Evolutionary conservation across 1,140 invertebrate species (phyloP).

Genomic region (Panagrolaimus sp.): DNA sequence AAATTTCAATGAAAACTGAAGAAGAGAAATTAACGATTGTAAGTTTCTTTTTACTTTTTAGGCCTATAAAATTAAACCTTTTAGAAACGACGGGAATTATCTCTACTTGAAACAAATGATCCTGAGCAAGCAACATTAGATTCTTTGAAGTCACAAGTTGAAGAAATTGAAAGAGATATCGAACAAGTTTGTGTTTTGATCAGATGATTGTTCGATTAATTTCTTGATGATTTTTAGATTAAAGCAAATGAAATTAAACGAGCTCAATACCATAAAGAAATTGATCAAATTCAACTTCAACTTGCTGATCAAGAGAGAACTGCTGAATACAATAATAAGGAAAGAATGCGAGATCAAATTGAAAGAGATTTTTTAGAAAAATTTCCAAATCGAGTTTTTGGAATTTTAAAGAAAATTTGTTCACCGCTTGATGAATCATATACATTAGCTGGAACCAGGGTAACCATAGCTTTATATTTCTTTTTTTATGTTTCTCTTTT

Average conservation of each 20-base stretch:
- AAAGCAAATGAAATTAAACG: background rate
- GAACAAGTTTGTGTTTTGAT: background rate
- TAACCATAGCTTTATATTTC: background rate
- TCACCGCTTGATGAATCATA: background rate
- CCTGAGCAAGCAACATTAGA: background rate
- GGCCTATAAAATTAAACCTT: background rate
- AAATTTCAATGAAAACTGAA: too few relatives aligned
- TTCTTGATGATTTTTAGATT: background rate
- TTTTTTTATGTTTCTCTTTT: conserved; percentile 3
- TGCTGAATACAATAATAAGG: background rate
- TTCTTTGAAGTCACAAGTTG: background rate
- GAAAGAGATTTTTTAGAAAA: background rate
- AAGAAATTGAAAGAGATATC: background rate
- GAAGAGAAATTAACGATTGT: too few relatives aligned
- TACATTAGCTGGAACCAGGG: background rate
- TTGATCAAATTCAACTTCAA: background rate
- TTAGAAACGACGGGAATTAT: background rate
- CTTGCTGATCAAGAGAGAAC: background rate
- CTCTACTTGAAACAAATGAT: background rate
- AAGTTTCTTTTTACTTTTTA: too few relatives aligned
- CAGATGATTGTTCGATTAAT: too few relatives aligned
- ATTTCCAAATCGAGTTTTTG: background rate
- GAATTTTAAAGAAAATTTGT: background rate
- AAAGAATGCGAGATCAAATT: background rate
- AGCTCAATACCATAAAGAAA: background rate